Evolutionary conservation across 2,888 invertebrate species (phyloP).

Genomic region (Ethmia dodecea): DNA sequence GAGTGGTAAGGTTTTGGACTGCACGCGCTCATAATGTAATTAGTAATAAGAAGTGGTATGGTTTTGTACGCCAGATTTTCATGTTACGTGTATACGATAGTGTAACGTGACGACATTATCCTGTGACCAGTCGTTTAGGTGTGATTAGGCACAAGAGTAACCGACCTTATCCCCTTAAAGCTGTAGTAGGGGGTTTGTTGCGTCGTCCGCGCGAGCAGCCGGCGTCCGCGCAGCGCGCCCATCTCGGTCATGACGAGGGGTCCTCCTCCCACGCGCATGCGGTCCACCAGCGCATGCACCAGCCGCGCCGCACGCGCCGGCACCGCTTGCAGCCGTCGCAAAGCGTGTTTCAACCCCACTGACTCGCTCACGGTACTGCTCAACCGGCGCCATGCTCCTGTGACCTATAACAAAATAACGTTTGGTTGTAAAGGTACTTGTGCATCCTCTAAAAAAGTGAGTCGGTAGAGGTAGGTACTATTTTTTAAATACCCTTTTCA

Average conservation of each 20-base stretch:
- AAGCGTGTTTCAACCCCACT: slow-evolving; percentile 64
- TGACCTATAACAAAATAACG: too few species aligned
- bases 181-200: slow-evolving; percentile 64
- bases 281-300: slow-evolving; percentile 68
- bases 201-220: slow-evolving; percentile 55
- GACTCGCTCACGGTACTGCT: slow-evolving; percentile 71
- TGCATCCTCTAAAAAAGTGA: too few species aligned
- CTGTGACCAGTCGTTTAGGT: too few species aligned
- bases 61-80: too few species aligned
- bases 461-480: too few species aligned
- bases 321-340: slow-evolving; percentile 64
- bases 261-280: slow-evolving; percentile 72
- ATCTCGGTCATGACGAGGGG: slow-evolving; percentile 56
- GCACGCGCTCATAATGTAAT: too few species aligned
- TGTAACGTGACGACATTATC: too few species aligned
- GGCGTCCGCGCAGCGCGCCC: slow-evolving; percentile 60
- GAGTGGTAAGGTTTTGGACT: too few species aligned
- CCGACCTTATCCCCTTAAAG: slow-evolving; percentile 68
- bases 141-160: neutral
- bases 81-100: too few species aligned
- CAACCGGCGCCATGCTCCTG: slow-evolving; percentile 67
- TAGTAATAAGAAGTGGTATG: too few species aligned
- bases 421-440: too few species aligned
- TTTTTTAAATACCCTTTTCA: too few species aligned
- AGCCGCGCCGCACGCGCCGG: slow-evolving; percentile 67